These are phyloP conservation scores for Micrasema minimum DNA, from an alignment of 1,140 invertebrate species.

Conservation along the genomic window DNA sequence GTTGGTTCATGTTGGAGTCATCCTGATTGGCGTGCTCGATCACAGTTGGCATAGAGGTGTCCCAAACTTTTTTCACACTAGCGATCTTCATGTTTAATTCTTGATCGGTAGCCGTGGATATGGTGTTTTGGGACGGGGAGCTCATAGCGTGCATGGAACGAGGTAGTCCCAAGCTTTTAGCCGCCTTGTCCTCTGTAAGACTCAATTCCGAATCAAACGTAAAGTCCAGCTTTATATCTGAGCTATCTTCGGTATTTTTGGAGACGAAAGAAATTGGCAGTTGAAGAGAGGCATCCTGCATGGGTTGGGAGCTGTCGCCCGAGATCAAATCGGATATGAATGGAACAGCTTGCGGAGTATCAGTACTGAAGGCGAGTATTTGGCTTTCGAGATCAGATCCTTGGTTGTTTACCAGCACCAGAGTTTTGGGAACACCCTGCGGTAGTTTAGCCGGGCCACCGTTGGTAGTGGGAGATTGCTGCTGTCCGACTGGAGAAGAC, in stretches of 20 bases:
- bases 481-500: conserved; percentile 62
- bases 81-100: conserved; percentile 95
- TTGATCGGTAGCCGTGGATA: conserved; percentile 68
- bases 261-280: conserved; percentile 63
- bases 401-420: conserved; percentile 57
- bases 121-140: conserved; percentile 60
- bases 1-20: conserved; percentile 64
- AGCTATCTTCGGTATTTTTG: conserved; percentile 78
- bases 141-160: conserved; percentile 70
- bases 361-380: conserved; percentile 60
- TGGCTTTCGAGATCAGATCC: conserved; percentile 61
- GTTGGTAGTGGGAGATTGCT: conserved; percentile 52
- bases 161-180: conserved; percentile 71
- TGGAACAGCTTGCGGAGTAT: conserved; percentile 59
- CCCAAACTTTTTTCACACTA: conserved; percentile 93
- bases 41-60: conserved; percentile 74
- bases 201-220: conserved; percentile 84
- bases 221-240: conserved; percentile 93
- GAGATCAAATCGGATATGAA: conserved; percentile 64
- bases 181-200: conserved; percentile 79
- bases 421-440: conserved; percentile 51
- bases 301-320: conserved; percentile 55
- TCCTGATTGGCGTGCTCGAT: conserved; percentile 73
- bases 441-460: conserved; percentile 53
- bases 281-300: conserved; percentile 56